phyloP scores from a whole-genome alignment of 2,113 vertebrate genomes.

The Corvus hawaiiensis region DNA sequence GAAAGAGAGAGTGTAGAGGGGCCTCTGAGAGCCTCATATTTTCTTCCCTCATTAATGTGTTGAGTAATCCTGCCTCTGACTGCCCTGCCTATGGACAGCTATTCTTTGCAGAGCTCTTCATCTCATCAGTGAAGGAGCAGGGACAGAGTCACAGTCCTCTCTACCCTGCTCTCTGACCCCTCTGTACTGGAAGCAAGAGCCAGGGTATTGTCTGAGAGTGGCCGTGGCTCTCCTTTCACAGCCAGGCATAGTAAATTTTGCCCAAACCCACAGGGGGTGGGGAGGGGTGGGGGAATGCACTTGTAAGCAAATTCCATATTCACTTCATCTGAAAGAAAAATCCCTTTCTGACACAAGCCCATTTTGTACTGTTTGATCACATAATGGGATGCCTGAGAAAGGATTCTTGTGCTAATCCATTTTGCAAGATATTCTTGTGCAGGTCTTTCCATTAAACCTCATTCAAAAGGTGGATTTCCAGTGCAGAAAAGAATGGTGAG shows the following conservation, averaged over 20 bases:
- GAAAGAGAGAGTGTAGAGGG: not conserved
- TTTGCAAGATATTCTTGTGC: not conserved
- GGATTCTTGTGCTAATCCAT: not conserved
- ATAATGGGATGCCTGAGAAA: not conserved
- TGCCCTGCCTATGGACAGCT: not conserved
- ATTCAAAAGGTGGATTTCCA: not conserved
- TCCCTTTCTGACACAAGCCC: not conserved
- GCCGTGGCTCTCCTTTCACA: not conserved
- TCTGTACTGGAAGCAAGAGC: not conserved
- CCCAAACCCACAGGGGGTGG: fast-evolving
- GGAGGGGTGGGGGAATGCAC: not conserved
- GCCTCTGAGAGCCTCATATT: not conserved
- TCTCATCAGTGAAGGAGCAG: not conserved
- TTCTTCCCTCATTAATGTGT: not conserved
- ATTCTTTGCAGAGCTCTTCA: not conserved
- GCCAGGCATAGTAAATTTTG: not conserved
- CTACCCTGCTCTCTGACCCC: not conserved
- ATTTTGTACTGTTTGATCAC: not conserved
- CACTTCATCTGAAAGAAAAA: not conserved
- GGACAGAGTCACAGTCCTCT: not conserved
- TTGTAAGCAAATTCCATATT: not conserved
- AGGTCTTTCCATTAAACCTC: not conserved
- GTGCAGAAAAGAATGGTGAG: not conserved
- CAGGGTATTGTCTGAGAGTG: not conserved
- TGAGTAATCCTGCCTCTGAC: not conserved